A percentile compares a stretch with the other conserved stretches of the same genome.
These are phyloP conservation scores for rat (Rattus norvegicus) DNA, from an alignment of 2,113 vertebrate genomes.

Conservation along the genomic window GRCr8 NC_086026.1:117854501-117855000, in stretches of 20 bases:
- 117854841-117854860: fast-evolving
- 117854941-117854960: constrained; percentile 30
- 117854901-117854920: neutral
- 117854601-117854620: neutral
- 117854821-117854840: fast-evolving
- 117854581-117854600: neutral
- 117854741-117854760: neutral
- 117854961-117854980: neutral
- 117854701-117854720: neutral
- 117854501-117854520: no score
- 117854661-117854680: no score
- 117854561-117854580: neutral
- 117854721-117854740: neutral
- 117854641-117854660: neutral
- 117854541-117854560: neutral
- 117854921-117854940: constrained; percentile 63
- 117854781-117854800: neutral
- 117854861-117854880: fast-evolving
- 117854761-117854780: neutral
- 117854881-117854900: fast-evolving
- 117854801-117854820: fast-evolving
- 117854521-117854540: no score
- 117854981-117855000: constrained; percentile 31
- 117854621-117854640: neutral
- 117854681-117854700: neutral